Conservation (phyloP, 2,113 vertebrate genomes). For the Motacilla alba region DNA sequence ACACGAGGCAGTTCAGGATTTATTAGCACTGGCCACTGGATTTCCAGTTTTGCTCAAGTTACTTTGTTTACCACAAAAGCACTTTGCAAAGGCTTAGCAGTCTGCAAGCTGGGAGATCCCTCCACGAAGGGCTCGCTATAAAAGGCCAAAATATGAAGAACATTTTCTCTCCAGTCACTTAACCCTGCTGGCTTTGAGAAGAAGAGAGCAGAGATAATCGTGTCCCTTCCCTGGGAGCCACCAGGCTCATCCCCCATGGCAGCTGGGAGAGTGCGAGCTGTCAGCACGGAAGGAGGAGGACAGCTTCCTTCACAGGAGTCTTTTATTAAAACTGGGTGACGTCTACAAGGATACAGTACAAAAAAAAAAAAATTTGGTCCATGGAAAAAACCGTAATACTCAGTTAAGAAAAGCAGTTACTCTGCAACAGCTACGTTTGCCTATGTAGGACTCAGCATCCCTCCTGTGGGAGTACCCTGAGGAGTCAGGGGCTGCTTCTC, state of each 20-base stretch:
- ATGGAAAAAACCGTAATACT: conserved; percentile 69
- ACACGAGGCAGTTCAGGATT: neutral
- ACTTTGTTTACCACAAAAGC: neutral
- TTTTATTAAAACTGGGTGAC: conserved; percentile 85
- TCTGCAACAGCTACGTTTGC: conserved; percentile 66
- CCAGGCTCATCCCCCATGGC: neutral
- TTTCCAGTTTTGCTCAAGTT: neutral
- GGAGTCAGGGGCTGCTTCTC: conserved; percentile 37
- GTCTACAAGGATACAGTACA: conserved; percentile 78
- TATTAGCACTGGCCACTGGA: neutral
- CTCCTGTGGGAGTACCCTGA: conserved; percentile 51
- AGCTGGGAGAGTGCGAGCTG: neutral
- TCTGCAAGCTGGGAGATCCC: neutral
- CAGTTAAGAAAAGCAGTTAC: conserved; percentile 75
- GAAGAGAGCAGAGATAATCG: neutral
- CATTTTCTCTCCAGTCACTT: neutral
- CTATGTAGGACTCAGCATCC: conserved; percentile 56
- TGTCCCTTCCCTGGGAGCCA: neutral
- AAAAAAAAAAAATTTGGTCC: conserved; percentile 83
- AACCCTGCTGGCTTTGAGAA: neutral
- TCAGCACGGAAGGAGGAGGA: neutral
- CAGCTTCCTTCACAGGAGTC: conserved; percentile 68
- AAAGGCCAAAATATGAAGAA: conserved; percentile 22
- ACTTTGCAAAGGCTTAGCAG: neutral
- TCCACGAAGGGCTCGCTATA: neutral